Evolutionary conservation across 2,797 vertebrate genomes (phyloP), one percentile per base, ranked within the genome.

Genomic region (Champsocephalus gunnari): DNA sequence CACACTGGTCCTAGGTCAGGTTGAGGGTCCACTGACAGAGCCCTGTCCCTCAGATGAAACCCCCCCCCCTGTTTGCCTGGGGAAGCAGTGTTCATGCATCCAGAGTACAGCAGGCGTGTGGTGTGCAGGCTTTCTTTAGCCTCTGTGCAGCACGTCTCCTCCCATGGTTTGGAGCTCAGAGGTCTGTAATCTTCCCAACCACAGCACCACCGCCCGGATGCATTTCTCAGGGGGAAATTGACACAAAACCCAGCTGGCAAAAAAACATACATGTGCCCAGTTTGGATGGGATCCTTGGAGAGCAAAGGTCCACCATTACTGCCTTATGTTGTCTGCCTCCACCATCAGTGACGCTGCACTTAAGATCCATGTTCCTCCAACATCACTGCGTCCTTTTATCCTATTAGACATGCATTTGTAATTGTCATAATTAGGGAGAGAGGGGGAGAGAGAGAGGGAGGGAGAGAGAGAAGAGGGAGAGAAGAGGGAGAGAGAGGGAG

Each of bases 131-230:
- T 91, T 93, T 91, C 81, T 92, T 85, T 92, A 88, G 88, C 87
- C 76, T 85, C 60, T 84, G 87, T 73, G 80, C 79, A 61, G 66
- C 80, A 77, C 87, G 82, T 85, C 90, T 90, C 93, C 93, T 92
- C 92, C 92, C 92, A 75, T 61, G 75, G 83, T 84, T 85, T 86
- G 81, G 89, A 87, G 64, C 63, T 66, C 68, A 48, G 73, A 78
- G 62, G 74, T 79, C 92, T 93, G 82, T 93, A 93, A 94, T 94
- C 92, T 88, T 69, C 66, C 49, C 50, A 64, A 86, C 90, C 87
- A 56, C 85, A 86, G 78, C 77, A 82, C 79, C 87, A 89, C 88
- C 89, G 87, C 86, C 87, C 86, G 83, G 71, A 83, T 84, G 80
- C 84, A 79, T 74, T 87, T 85, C 82, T 89, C 86, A 62, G 81